Percentiles rank a stretch among this genome's conserved stretches.
These are phyloP conservation scores for Arctocebus calabarensis DNA, from an alignment of 2,797 vertebrate species.

Conservation along the genomic window DNA sequence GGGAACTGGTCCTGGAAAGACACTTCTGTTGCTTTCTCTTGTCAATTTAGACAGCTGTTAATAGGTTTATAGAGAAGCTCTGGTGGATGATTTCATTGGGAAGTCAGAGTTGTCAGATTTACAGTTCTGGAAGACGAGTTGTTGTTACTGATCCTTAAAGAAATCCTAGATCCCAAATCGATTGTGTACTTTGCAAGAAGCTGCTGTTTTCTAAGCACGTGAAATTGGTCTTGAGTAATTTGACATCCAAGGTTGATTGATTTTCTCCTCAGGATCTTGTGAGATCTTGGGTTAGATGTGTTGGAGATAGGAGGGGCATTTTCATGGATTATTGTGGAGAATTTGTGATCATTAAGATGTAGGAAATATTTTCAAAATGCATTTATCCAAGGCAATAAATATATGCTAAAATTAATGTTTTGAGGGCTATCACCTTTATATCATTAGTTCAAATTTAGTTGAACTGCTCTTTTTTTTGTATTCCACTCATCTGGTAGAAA, in stretches of 20 bases:
- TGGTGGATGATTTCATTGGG: neutral
- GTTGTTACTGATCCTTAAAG: neutral
- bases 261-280: neutral
- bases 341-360: neutral
- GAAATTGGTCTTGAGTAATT: neutral
- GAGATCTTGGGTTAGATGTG: neutral
- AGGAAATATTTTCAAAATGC: neutral
- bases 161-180: neutral
- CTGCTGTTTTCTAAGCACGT: neutral
- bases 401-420: neutral
- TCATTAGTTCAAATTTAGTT: neutral
- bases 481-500: neutral
- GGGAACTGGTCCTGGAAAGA: neutral
- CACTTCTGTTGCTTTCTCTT: neutral
- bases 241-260: neutral
- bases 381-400: neutral
- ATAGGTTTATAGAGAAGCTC: neutral
- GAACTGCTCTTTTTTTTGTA: accelerated
- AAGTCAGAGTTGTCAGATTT: neutral
- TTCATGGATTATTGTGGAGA: neutral
- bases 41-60: neutral
- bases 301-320: neutral
- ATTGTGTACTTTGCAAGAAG: neutral
- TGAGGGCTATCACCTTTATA: neutral
- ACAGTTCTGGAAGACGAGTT: accelerated